Evolutionary conservation across 2,797 vertebrate species (phyloP).

Genomic region (Enteromius radiatus): DNA sequence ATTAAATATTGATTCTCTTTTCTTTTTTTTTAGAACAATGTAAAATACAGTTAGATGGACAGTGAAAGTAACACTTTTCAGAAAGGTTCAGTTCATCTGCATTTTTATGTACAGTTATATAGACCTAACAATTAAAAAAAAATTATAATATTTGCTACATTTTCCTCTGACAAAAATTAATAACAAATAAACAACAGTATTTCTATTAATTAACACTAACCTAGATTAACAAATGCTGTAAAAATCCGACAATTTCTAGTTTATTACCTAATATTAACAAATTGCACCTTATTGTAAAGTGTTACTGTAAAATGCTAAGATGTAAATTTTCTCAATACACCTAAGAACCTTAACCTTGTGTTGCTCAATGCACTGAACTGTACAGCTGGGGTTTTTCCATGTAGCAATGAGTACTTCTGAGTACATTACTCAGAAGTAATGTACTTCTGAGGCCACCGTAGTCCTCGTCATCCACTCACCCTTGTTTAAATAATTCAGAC

Average conservation of each 20-base stretch:
- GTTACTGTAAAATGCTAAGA: neutral
- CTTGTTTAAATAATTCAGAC: constrained; percentile 45
- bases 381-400: neutral
- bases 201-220: neutral
- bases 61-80: too few relatives aligned
- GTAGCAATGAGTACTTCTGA: too few relatives aligned
- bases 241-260: neutral
- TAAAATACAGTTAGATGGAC: too few relatives aligned
- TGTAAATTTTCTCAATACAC: neutral
- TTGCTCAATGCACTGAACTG: neutral
- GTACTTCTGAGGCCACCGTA: constrained; percentile 25
- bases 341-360: neutral
- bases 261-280: neutral
- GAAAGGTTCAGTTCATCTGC: too few relatives aligned
- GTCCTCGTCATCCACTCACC: constrained; percentile 16
- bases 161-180: neutral
- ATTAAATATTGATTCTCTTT: too few relatives aligned
- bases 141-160: too few relatives aligned
- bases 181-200: neutral
- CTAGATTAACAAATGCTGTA: neutral
- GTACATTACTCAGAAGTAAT: too few relatives aligned
- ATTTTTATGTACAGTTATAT: too few relatives aligned
- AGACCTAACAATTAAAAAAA: too few relatives aligned
- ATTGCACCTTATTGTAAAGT: neutral
- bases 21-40: too few relatives aligned